Base-by-base conservation (phyloP, 2,888 invertebrate genomes). In the Parelbella ahira region DNA sequence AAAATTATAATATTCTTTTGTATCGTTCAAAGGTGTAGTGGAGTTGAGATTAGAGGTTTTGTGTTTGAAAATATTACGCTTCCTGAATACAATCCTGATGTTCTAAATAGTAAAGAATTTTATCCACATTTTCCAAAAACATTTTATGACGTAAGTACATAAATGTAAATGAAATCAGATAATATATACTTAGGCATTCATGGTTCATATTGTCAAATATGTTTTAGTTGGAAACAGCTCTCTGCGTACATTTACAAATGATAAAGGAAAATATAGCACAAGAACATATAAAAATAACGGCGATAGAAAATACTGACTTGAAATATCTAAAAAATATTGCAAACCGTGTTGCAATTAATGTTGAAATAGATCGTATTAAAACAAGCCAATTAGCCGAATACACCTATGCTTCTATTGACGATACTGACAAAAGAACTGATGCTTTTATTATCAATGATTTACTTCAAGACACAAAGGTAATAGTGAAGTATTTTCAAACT, bases 31-130 rank as follows among this genome's bases (percentile, higher is more conserved):
- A 36, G 34, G 15, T 36, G 34, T 6, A 24, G 34, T 1, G 34
- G 25, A 4, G n/a, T 18, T 25, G 10, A 25, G 10, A 1, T 24
- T 1, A 36, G 18, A 18, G 13, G 18, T 9, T 10, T 36, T 25
- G 24, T 4, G 4, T 36, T 36, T 24, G 4, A 36, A 36, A 9
- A 25, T 18, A 18, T 1, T 0, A 2, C 9, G 1, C n/a, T 24
- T n/a, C 15, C n/a, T 13, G n/a, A 9, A 10, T n/a, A 18, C 15
- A 15, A 25, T 25, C 34, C 34, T 1, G 34, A 25, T 10, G 24
- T 25, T 15, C 25, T 36, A n/a, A 36, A 15, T 5, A 25, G 4
- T n/a, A 36, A 36, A 25, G 24, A n/a, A 36, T 36, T 36, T 23
- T 36, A 9, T 18, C 1, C 25, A 36, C 8, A 36, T 36, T 36